phyloP scores from a whole-genome alignment of 2,797 vertebrate species.

The Lagorchestes hirsutus region DNA sequence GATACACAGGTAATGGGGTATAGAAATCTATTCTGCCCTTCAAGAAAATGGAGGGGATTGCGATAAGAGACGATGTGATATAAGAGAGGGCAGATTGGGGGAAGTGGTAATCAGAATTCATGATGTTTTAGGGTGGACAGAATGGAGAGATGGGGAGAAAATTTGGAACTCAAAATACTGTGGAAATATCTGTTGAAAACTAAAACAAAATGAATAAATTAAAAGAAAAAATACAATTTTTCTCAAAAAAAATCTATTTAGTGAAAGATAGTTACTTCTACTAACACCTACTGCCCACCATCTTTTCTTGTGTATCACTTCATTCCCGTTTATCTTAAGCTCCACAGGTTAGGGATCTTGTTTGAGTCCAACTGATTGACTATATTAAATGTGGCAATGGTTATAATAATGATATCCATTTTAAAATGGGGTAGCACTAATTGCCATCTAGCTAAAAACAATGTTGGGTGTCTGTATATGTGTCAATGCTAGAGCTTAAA shows the following conservation, averaged over 20 bases:
- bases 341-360: neutral
- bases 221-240: neutral
- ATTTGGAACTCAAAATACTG: too few relatives aligned
- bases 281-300: neutral
- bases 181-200: too few relatives aligned
- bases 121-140: too few relatives aligned
- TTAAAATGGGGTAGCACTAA: neutral
- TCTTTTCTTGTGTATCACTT: neutral
- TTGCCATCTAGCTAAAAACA: neutral
- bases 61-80: too few relatives aligned
- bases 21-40: too few relatives aligned
- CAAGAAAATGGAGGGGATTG: too few relatives aligned
- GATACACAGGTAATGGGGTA: too few relatives aligned
- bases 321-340: neutral
- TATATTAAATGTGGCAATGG: neutral
- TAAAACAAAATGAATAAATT: too few relatives aligned
- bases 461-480: neutral
- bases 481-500: neutral
- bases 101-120: too few relatives aligned
- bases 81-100: too few relatives aligned
- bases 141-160: too few relatives aligned
- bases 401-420: neutral
- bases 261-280: neutral
- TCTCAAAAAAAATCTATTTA: neutral
- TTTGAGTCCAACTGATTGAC: too few relatives aligned